Evolutionary conservation across 2,797 vertebrate genomes (phyloP).

Genomic region (Poeciliopsis paucimaculata): DNA sequence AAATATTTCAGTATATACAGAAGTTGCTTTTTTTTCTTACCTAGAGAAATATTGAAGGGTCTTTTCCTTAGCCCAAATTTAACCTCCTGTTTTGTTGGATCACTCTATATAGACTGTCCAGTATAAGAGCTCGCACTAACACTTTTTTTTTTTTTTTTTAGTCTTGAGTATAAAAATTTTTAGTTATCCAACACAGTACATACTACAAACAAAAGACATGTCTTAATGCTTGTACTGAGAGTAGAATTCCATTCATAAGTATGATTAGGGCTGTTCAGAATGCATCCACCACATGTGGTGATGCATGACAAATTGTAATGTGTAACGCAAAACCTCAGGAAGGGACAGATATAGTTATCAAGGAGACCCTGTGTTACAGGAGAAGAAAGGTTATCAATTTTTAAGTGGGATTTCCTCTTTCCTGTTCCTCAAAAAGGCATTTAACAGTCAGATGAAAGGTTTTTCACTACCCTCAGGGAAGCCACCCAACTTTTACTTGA

Average conservation of each 20-base stretch:
- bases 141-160: neutral
- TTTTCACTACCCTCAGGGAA: constrained; percentile 19
- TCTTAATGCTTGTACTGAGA: constrained; percentile 38
- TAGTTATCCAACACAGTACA: constrained; percentile 51
- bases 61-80: neutral
- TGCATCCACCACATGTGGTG: constrained; percentile 77
- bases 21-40: neutral
- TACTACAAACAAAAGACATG: constrained; percentile 40
- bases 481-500: constrained; percentile 49
- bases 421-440: constrained; percentile 57
- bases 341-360: constrained; percentile 65
- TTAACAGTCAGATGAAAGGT: constrained; percentile 59
- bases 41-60: neutral
- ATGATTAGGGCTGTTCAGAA: constrained; percentile 56
- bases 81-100: neutral
- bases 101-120: neutral
- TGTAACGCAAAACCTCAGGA: constrained; percentile 75
- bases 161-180: constrained; percentile 6
- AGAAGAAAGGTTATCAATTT: constrained; percentile 52
- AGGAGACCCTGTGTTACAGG: constrained; percentile 48
- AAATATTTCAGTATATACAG: neutral
- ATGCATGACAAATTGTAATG: constrained; percentile 77
- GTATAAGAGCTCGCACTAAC: constrained; percentile 3
- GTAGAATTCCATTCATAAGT: constrained; percentile 56
- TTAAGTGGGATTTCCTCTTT: constrained; percentile 72